phyloP scores from a whole-genome alignment of 2,113 vertebrate genomes.

The Aphelocoma coerulescens region DNA sequence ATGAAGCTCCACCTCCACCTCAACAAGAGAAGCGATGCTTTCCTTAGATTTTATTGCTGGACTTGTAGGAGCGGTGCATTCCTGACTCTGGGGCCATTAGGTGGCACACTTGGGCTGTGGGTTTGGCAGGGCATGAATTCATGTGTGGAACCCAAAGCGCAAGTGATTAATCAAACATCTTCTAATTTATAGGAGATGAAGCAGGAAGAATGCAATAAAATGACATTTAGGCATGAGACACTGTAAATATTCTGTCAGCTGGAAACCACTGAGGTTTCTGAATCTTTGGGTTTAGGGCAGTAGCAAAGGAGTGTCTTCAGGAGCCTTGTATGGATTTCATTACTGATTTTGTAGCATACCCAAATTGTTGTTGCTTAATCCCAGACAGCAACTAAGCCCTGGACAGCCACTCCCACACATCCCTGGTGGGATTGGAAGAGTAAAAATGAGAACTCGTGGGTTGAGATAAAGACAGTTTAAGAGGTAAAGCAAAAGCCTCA shows the following conservation, averaged over 20 bases:
- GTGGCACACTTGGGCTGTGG: constrained; percentile 28
- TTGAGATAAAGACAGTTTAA: background rate
- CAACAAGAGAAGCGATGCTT: background rate
- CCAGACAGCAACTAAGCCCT: background rate
- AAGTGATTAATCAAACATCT: background rate
- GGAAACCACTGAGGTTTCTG: background rate
- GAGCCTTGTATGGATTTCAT: background rate
- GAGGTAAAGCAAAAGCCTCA: background rate
- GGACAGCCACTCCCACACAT: background rate
- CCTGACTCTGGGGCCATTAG: constrained; percentile 1
- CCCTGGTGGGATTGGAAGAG: background rate
- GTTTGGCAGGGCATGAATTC: background rate
- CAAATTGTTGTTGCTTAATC: background rate
- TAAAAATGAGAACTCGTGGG: background rate
- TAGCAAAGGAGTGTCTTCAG: background rate
- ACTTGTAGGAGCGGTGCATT: background rate
- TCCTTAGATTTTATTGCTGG: background rate
- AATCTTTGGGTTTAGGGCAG: background rate
- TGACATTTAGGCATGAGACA: background rate
- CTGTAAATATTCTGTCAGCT: background rate
- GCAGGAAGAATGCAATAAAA: background rate
- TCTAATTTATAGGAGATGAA: background rate
- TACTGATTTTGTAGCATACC: background rate
- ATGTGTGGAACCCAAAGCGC: background rate
- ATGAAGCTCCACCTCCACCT: background rate